phyloP scores from a whole-genome alignment of 2,113 vertebrate species.

The Python bivittatus region DNA sequence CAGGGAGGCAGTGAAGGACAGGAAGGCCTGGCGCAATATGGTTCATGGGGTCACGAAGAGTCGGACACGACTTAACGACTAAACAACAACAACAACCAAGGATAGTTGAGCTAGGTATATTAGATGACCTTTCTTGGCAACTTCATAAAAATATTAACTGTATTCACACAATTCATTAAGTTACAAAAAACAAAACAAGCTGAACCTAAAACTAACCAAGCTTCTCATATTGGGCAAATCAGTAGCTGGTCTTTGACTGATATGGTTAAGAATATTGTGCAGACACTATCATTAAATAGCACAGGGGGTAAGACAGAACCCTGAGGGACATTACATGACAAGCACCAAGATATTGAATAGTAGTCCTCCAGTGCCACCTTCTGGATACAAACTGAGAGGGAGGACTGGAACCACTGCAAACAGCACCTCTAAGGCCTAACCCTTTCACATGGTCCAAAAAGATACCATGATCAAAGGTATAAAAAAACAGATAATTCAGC shows the following conservation, averaged over 20 bases:
- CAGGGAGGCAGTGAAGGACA: no score
- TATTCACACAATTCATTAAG: neutral
- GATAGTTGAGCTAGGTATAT: neutral
- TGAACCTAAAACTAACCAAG: neutral
- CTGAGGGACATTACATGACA: neutral
- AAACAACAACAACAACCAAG: no score
- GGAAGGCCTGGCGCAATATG: no score
- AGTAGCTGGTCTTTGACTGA: neutral
- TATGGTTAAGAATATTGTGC: neutral
- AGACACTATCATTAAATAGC: neutral
- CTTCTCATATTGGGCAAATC: neutral
- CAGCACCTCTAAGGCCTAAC: neutral
- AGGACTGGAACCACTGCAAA: neutral
- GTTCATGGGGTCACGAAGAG: no score
- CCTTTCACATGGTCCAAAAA: neutral
- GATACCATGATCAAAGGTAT: neutral
- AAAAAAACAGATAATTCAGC: neutral
- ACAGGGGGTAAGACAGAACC: neutral
- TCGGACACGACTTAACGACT: no score
- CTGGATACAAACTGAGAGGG: neutral
- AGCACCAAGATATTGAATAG: neutral
- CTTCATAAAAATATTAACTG: neutral
- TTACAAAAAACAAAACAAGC: neutral
- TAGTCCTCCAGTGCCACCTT: neutral
- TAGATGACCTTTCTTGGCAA: neutral